Base-by-base conservation (phyloP, 2,113 vertebrate genomes). In the Barnardius zonarius region DNA sequence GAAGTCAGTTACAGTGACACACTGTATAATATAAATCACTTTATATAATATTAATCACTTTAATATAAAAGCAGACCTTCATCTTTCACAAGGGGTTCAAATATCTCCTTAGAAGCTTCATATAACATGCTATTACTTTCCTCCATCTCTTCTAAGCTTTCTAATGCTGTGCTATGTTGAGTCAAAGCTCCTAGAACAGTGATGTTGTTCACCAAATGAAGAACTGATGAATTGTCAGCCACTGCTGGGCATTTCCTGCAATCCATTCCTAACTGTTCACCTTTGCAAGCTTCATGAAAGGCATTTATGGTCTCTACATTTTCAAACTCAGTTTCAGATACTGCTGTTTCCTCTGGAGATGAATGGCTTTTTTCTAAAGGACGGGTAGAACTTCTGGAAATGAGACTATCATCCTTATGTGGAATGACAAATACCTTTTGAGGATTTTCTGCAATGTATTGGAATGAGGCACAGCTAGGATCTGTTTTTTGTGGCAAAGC, bases 161-260 rank as follows among this genome's bases (percentile, higher is more conserved):
- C 98, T 93, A 98, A 92, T 48, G 98, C 97, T 44, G 97, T 98
- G 70, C 86, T 97, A 19, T 97, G 97, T 64, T 97, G 94, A 59
- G 97, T 95, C 79, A 98, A 75, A 83, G 97, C 97, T 83, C 96
- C 95, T 62, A 98, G 51, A 28, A 98, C 90, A 25, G 89, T 85
- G 2, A 98, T 93, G n/a, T 64, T 61, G 41, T 95, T 96, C 94
- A 66, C 77, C 79, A 95, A 44, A 43, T 35, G 75, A 75, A 93
- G 55, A 43, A 52, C 61, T 70, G 87, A 90, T 68, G 86, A 96
- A 75, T 61, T 91, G 49, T 72, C 86, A 95, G 76, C 41, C 59
- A 30, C 22, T 78, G 52, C 59, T 24, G 20, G 41, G 46, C 17
- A 11, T 37, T 83, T 93, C 67, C 79, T 70, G 75, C 31, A 89